Percentiles rank a stretch among this genome's conserved stretches.
phyloP scores from a whole-genome alignment of 2,797 vertebrate species.

The Tenualosa ilisha region DNA sequence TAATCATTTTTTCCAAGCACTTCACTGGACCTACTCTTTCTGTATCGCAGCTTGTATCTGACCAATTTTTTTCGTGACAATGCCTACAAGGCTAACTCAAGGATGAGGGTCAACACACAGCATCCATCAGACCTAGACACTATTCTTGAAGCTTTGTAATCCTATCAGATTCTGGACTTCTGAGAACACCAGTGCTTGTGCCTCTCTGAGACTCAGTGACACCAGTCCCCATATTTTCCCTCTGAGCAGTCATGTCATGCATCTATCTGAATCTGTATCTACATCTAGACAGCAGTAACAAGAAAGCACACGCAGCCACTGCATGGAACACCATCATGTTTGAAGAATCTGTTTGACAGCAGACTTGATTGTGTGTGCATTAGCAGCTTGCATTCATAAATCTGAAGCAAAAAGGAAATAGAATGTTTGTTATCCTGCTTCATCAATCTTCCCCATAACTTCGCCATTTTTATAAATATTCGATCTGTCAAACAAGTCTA shows the following conservation, averaged over 20 bases:
- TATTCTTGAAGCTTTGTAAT: neutral
- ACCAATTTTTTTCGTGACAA: too few relatives aligned
- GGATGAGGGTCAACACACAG: too few relatives aligned
- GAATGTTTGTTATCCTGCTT: neutral
- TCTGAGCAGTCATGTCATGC: neutral
- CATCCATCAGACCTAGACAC: neutral
- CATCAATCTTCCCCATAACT: conserved; percentile 2
- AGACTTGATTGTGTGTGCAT: neutral
- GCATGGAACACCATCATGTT: neutral
- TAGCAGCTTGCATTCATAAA: neutral
- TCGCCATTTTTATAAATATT: neutral
- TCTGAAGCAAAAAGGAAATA: neutral
- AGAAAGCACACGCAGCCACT: neutral
- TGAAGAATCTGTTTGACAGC: neutral
- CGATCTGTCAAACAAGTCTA: conserved; percentile 8
- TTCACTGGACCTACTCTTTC: neutral
- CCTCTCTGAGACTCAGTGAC: neutral
- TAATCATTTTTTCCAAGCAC: neutral
- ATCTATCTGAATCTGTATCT: neutral
- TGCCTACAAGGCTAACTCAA: neutral
- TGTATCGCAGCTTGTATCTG: neutral
- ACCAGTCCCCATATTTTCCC: neutral
- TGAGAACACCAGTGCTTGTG: neutral
- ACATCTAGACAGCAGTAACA: too few relatives aligned
- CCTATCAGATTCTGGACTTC: neutral